Percentiles rank a stretch among this genome's conserved stretches.
phyloP scores from a whole-genome alignment of 2,888 invertebrate species.

The Chaetoderma sp. region DNA sequence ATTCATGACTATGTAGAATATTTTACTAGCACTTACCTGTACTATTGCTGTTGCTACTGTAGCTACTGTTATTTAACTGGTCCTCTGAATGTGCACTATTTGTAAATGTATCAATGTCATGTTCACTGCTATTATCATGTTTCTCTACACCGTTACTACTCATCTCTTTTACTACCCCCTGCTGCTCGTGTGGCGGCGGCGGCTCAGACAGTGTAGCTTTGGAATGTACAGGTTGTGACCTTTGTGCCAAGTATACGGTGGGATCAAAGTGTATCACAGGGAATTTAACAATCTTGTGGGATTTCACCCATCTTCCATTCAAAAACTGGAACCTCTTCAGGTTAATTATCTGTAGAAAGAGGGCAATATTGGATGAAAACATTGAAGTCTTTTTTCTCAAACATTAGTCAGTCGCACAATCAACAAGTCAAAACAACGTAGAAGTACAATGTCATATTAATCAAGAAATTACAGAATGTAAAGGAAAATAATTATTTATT shows the following conservation, averaged over 20 bases:
- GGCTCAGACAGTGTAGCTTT: too few species aligned
- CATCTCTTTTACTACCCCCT: neutral
- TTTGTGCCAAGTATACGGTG: slow-evolving; percentile 84
- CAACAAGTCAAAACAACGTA: neutral
- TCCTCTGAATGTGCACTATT: neutral
- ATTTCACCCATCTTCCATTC: slow-evolving; percentile 93
- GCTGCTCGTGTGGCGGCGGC: too few species aligned
- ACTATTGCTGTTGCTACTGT: too few species aligned
- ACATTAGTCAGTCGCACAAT: neutral
- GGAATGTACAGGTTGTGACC: slow-evolving; percentile 16
- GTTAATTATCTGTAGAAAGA: slow-evolving; percentile 81
- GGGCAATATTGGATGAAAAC: neutral
- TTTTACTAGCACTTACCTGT: too few species aligned
- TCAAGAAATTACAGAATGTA: too few species aligned
- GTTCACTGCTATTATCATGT: neutral
- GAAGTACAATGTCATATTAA: too few species aligned
- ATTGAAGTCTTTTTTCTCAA: neutral
- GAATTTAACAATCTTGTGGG: slow-evolving; percentile 91
- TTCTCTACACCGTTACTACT: neutral
- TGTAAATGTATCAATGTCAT: neutral
- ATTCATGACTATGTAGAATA: too few species aligned
- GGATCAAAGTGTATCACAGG: slow-evolving; percentile 89
- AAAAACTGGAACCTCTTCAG: slow-evolving; percentile 92
- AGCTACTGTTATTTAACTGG: too few species aligned
- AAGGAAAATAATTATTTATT: too few species aligned